Evolutionary conservation across 1,140 invertebrate species (phyloP), one percentile per base, ranked within the genome.

Genomic region (Bombus superbus): DNA sequence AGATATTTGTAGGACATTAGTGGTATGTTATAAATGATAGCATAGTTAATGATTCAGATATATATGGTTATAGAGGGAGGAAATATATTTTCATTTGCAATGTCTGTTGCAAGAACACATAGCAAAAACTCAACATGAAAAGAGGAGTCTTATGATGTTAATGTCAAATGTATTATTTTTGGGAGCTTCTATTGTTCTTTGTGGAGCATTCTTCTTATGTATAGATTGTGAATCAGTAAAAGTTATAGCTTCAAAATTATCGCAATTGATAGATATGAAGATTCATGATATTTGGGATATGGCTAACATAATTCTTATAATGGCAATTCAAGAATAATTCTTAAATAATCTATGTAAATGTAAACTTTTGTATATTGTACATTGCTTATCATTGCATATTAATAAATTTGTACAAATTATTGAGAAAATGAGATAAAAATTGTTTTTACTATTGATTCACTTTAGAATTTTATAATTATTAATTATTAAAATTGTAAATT

Each of bases 171-270:
- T 82, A 57, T 71, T 91, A 44, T 83, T 84, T 62, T 1, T 91
- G 13, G 82, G 77, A 18, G 89, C 86, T 32, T 86, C 83, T 8
- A 35, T 90, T 25, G 38, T 90, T 10, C 84, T 88, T 32, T 91
- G 90, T 32, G 66, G 79, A 15, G 86, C 81, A 35, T 90, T 84
- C 3, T 86, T 90, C 47, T 72, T 53, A 1, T 77, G 59, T 5
- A 32, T 77, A 59, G 64, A 79, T 18, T 22, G 9, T 18, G 44
- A n/a, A 35, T 47, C 75, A 32, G 44, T 75, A 11, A 71, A 40
- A 64, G 15, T 82, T 47, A 66, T 90, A 25, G 32, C 82, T 9
- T 28, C 25, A 15, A 90, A 91, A 62, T 82, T 91, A 47, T 87
- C 83, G 15, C 38, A 90, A 32, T 85, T 90, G n/a, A 22, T 81